A percentile compares a stretch with the other conserved stretches of the same genome.
phyloP scores from a whole-genome alignment of 2,797 vertebrate species.

The Pantherophis alleghaniensis region DNA sequence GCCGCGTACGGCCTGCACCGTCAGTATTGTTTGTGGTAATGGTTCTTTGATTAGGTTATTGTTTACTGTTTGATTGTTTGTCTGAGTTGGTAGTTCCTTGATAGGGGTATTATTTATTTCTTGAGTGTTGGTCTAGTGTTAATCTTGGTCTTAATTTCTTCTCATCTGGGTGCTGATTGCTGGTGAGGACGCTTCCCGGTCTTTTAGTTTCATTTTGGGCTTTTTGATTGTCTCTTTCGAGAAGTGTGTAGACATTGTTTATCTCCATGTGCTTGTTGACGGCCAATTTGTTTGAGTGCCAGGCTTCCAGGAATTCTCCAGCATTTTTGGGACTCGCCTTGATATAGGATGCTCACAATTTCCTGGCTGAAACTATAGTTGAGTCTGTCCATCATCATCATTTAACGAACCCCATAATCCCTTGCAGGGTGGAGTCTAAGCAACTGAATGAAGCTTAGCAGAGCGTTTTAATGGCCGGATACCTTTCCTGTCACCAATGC shows the following conservation, averaged over 20 bases:
- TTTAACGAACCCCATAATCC: no score
- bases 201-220: neutral
- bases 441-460: no score
- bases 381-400: neutral
- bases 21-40: neutral
- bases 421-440: no score
- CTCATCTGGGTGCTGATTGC: neutral
- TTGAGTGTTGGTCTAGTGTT: neutral
- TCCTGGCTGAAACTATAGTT: neutral
- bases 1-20: neutral
- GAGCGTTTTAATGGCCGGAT: no score
- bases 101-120: neutral
- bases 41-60: neutral
- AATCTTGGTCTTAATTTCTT: neutral
- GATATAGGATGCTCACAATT: neutral
- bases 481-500: no score
- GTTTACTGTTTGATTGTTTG: neutral
- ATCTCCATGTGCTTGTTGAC: neutral
- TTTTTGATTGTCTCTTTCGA: neutral
- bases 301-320: neutral
- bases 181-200: fast-evolving
- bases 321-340: neutral
- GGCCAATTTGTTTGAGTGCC: neutral
- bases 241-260: neutral
- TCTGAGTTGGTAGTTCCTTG: neutral